Evolutionary conservation across 2,113 vertebrate species (phyloP).

Genomic region (Sphaerodactylus townsendi): DNA sequence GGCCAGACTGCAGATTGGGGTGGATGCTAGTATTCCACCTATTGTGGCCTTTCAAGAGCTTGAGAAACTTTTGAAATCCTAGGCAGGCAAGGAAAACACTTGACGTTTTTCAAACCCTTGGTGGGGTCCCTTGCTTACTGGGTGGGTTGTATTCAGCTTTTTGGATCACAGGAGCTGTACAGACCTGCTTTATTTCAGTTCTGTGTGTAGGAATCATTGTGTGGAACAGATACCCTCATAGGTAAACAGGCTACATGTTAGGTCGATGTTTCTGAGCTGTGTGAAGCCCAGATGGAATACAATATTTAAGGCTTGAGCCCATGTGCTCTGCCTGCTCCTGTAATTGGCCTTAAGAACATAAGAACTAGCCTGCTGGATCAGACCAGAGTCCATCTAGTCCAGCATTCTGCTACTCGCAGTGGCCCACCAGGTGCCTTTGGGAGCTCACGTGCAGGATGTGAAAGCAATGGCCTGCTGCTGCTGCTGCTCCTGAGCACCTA

Average conservation of each 20-base stretch:
- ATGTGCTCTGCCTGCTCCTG: not conserved
- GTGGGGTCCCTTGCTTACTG: not conserved
- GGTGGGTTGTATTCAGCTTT: not conserved
- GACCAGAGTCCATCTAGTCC: no score
- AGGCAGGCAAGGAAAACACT: not conserved
- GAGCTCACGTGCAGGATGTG: no score
- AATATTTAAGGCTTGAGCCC: not conserved
- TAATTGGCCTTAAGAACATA: not conserved
- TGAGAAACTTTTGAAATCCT: not conserved
- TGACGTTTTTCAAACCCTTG: not conserved
- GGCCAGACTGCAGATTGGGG: no score
- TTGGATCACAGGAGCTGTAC: not conserved
- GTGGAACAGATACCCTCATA: not conserved
- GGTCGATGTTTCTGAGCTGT: not conserved
- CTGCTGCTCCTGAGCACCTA: no score
- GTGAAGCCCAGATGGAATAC: not conserved
- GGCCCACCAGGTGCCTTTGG: no score
- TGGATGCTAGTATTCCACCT: no score
- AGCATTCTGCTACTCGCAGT: no score
- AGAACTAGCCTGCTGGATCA: no score
- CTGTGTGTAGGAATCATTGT: not conserved
- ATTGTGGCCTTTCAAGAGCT: no score
- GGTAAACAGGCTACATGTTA: not conserved
- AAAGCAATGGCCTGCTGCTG: no score
- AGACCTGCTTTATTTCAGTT: not conserved